Base-by-base conservation (phyloP, 1,140 invertebrate genomes). In the Ooceraea biroi region DNA sequence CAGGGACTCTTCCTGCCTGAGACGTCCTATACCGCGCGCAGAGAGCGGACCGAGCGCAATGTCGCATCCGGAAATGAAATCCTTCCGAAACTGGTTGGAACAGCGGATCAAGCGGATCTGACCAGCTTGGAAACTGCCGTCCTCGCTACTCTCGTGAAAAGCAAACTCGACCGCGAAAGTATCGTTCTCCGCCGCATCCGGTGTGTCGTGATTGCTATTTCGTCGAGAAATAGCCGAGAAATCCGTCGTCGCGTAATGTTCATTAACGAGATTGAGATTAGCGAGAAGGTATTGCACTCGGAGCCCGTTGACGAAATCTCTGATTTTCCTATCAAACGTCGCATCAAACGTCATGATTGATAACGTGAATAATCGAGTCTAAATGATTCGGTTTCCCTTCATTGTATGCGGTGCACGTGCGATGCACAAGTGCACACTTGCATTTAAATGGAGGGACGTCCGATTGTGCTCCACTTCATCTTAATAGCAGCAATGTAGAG, bases 51-150 rank as follows among this genome's bases (percentile, higher is more conserved):
- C 36, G 30, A 41, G 1, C n/a, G 60, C 22, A 58, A 36, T 71
- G 61, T 61, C 65, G 66, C 50, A 41, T 71, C 63, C 65, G 50
- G 84, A 55, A 85, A 85, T 58, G 63, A 58, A 71, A 87, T 78
- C 72, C 58, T 66, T 66, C 61, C 61, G 63, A 77, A 71, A 85
- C 71, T 41, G 46, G 78, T 30, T 48, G 69, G 57, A 17, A 44
- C 58, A 36, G 71, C 78, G 58, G 57, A 77, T 72, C 69, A 44
- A 41, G 46, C 22, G 41, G 57, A 86, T 58, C 58, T 46, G 78
- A 8, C 50, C 58, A 65, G 50, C 36, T 52, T 41, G 25, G 12
- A 12, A 48, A 41, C 12, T 58, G 25, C 36, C 25, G n/a, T 57
- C 48, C 30, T 55, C 74, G 48, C 22, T 41, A 25, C 44, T 55